Percentiles rank a stretch among this genome's conserved stretches.
Evolutionary conservation across 2,888 invertebrate genomes (phyloP).

Genomic region (Hylaea fasciaria): DNA sequence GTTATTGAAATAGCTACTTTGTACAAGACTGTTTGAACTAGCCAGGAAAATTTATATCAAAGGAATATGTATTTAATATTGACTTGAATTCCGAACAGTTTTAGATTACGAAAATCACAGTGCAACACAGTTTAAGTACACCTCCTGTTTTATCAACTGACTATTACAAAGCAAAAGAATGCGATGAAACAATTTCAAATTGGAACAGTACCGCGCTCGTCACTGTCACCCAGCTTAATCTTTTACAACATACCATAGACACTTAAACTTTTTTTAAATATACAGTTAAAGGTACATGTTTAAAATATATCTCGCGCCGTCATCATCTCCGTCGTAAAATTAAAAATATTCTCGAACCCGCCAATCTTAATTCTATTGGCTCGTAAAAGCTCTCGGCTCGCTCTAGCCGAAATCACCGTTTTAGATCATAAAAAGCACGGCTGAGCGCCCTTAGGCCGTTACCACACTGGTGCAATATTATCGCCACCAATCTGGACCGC

Average conservation of each 20-base stretch:
- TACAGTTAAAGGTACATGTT: not conserved
- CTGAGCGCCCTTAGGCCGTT: not conserved
- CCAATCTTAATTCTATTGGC: constrained; percentile 23
- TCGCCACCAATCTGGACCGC: too few relatives aligned
- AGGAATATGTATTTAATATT: too few relatives aligned
- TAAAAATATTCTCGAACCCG: constrained; percentile 22
- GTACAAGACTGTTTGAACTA: not conserved
- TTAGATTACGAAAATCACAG: too few relatives aligned
- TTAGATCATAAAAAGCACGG: constrained; percentile 16
- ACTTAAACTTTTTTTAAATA: too few relatives aligned
- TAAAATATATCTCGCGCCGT: constrained; percentile 6
- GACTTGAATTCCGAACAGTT: too few relatives aligned
- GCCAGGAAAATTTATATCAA: not conserved
- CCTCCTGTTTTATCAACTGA: not conserved
- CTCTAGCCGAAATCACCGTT: constrained; percentile 11
- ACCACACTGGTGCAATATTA: not conserved
- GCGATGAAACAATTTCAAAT: not conserved
- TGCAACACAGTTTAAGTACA: too few relatives aligned
- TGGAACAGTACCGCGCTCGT: too few relatives aligned
- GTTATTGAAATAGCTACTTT: constrained; percentile 3
- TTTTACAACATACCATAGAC: too few relatives aligned
- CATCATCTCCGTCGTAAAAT: constrained; percentile 10
- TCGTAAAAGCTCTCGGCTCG: constrained; percentile 17
- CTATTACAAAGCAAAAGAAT: not conserved
- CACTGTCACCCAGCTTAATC: too few relatives aligned